Evolutionary conservation across 2,888 invertebrate genomes (phyloP), one percentile per base, ranked within the genome.

Genomic region (Eupithecia subumbrata): DNA sequence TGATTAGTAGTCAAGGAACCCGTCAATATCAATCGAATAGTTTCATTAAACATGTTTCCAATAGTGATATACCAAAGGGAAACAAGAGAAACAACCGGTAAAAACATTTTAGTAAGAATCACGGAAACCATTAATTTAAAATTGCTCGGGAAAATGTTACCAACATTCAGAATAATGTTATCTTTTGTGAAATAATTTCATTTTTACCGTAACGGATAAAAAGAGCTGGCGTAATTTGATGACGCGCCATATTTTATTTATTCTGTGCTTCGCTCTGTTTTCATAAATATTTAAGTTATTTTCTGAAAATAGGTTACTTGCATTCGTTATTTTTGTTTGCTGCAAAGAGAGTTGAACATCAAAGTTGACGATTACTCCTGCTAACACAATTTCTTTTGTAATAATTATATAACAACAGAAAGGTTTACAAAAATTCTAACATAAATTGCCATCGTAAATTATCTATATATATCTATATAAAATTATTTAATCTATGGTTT

Each of bases 11-110:
- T 52, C 56, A 67, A 75, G 78, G 76, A 76, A 74, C 40, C 76
- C 70, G 78, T 78, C 78, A 76, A 70, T 78, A 72, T 52, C 72
- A 78, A 78, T 78, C 69, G 76, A 69, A 71, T 78, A 18, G 25
- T 60, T 73, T 69, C n/a, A 66, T 75, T 67, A 69, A 69, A 73
- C 18, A 64, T 64, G 8, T 4, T 34, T 64, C 9, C 64, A 34
- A 64, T 34, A 22, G 52, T 8, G 22, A 22, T 56, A 56, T 22
- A 5, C 7, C 52, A n/a, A n/a, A n/a, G 3, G n/a, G 52, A 56
- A 63, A 30, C 2, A n/a, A 52, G 9, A 9, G 52, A 56, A 63
- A 30, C 2, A 64, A 34, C 34, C 34, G 1, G 9, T 56, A n/a
- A 56, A 22, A 11, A 56, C n/a, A 56, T 56, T 60, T 25, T 60